Evolutionary conservation across 2,888 invertebrate genomes (phyloP).

Genomic region (Nezara viridula): DNA sequence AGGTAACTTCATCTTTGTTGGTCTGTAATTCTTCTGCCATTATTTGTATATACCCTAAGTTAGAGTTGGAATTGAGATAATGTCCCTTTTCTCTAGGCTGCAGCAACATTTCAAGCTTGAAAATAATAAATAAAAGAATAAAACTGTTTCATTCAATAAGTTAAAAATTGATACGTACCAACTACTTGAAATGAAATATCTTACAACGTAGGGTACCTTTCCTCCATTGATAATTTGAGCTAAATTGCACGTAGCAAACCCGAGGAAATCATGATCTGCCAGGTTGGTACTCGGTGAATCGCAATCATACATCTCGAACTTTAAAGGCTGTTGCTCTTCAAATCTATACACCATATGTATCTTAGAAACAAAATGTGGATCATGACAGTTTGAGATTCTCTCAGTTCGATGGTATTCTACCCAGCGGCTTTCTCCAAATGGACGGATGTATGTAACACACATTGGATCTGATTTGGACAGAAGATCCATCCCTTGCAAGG

Average conservation of each 20-base stretch:
- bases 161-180: slow-evolving; percentile 28
- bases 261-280: slow-evolving; percentile 71
- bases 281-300: slow-evolving; percentile 68
- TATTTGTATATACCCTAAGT: slow-evolving; percentile 67
- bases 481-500: slow-evolving; percentile 71
- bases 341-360: slow-evolving; percentile 72
- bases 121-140: slow-evolving; percentile 46
- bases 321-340: slow-evolving; percentile 73
- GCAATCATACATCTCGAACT: slow-evolving; percentile 71
- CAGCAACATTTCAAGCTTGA: slow-evolving; percentile 63
- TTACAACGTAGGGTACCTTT: slow-evolving; percentile 63
- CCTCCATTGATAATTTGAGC: slow-evolving; percentile 64
- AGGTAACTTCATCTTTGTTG: slow-evolving; percentile 68
- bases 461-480: slow-evolving; percentile 74
- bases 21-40: slow-evolving; percentile 68
- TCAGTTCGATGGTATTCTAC: slow-evolving; percentile 70
- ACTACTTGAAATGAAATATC: slow-evolving; percentile 38
- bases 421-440: slow-evolving; percentile 68
- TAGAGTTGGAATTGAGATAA: slow-evolving; percentile 24
- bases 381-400: slow-evolving; percentile 70
- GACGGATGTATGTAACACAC: slow-evolving; percentile 70
- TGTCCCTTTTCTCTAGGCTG: slow-evolving; percentile 60
- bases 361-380: slow-evolving; percentile 73
- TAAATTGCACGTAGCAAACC: slow-evolving; percentile 66
- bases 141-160: not conserved